Base-by-base conservation (phyloP, 2,113 vertebrate genomes). In the Corvus cornix region DNA sequence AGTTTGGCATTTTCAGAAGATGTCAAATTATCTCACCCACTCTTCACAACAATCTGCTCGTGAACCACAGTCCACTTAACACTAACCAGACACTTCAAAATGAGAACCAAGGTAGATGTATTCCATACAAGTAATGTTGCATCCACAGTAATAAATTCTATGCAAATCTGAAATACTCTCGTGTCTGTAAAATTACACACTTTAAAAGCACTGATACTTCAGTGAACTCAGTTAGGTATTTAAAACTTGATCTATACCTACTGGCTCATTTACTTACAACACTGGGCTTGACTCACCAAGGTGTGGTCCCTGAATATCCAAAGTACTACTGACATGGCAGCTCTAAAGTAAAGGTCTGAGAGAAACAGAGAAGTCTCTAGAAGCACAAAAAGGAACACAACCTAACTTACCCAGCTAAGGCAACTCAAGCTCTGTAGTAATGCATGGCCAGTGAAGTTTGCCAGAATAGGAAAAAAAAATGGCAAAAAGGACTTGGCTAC, bases 1-100 rank as follows among this genome's bases (percentile, higher is more conserved):
- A 76, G 64, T 93, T 88, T 84, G 92, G 84, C 63, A 95, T 95
- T 95, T 96, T 96, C 67, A 80, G 70, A 91, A 67, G 58, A 53
- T 26, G 20, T 55, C 26, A 67, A 59, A 88, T 86, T 69, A 90
- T 24, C 63, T 76, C 62, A 84, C 12, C n/a, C 35, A 20, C 46
- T 93, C 79, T 70, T 78, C 17, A 3, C 51, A 78, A 43, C 44
- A 95, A 64, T 30, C 62, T 86, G 70, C 26, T 63, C 67, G 72
- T 68, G 52, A 77, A 70, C 9, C 91, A 80, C 19, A 82, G 64
- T 87, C 33, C n/a, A 26, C 83, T 79, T 70, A 83, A 62, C 35
- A 68, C 33, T 41, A 68, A 90, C 31, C 51, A 85, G 31, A 37
- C 23, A 66, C 53, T 53, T 80, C 33, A 88, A 82, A 96, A 80